Evolutionary conservation across 2,113 vertebrate genomes (phyloP), one percentile per base, ranked within the genome.

Genomic region (Phodopus roborovskii): DNA sequence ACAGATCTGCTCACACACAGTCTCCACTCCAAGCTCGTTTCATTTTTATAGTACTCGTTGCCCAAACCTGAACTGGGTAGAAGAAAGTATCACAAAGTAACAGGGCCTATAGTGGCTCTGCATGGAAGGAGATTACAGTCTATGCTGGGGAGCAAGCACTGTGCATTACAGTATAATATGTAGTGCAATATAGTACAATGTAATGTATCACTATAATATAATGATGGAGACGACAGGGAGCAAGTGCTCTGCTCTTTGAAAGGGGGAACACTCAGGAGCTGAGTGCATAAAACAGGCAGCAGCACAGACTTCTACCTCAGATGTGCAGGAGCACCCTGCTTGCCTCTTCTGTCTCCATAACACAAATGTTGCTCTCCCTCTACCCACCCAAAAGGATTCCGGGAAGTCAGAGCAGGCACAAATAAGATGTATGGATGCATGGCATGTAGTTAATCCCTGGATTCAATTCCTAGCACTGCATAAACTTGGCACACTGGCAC

Each of bases 311-410:
- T 62, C 53, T 11, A 64, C 70, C n/a, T 50, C 24, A 88, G 71
- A 13, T n/a, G 7, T 42, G 5, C 87, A n/a, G 53, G 30, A 60
- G 48, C 5, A 48, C 24, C 77, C 73, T 93, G 66, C 66, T 20
- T 68, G 62, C n/a, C 42, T 71, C 78, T 33, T 42, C 92, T 68
- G 39, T 95, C n/a, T 92, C 2, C 42, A 17, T 48, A 66, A 78
- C 48, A 56, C 48, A 82, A 92, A 64, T 66, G 75, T 68, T 85
- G 68, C 53, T 68, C 56, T 94, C 53, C 73, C 56, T 94, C 78
- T 83, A 50, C 17, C 71, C 81, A 81, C 42, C 74, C 89, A 58
- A 12, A 75, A 92, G 87, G 83, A 93, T 75, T 95, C 87, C 95
- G 88, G 89, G 82, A 96, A 97, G 71, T 91, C 53, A 62, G 42